A percentile compares a stretch with the other conserved stretches of the same genome.
Evolutionary conservation across 2,113 vertebrate species (phyloP).

Genomic region (Chauna torquata): DNA sequence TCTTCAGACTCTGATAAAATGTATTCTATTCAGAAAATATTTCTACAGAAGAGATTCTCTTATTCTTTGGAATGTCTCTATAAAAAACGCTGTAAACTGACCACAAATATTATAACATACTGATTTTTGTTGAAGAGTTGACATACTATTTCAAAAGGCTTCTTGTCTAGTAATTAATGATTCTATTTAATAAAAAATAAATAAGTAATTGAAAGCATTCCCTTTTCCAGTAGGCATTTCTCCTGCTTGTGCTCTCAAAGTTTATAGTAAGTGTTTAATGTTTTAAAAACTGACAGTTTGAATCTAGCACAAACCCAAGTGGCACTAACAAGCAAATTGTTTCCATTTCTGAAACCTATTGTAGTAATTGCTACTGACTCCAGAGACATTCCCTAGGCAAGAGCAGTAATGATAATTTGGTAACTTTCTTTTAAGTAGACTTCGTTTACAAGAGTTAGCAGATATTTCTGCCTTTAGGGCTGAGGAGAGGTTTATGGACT

Average conservation of each 20-base stretch:
- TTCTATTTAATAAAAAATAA: background rate
- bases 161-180: background rate
- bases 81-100: background rate
- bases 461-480: constrained; percentile 34
- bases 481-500: constrained; percentile 23
- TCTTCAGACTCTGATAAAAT: background rate
- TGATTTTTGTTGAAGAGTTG: background rate
- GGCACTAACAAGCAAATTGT: constrained; percentile 59
- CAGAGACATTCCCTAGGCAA: constrained; percentile 45
- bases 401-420: constrained; percentile 45
- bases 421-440: constrained; percentile 46
- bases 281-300: constrained; percentile 48
- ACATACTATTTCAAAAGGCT: background rate
- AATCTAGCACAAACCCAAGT: constrained; percentile 44
- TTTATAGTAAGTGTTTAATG: background rate
- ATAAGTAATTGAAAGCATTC: background rate
- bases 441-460: constrained; percentile 36
- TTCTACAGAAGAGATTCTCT: background rate
- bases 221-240: background rate
- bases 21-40: background rate
- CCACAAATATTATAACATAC: background rate
- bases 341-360: constrained; percentile 63
- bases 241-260: background rate
- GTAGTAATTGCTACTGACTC: constrained; percentile 60
- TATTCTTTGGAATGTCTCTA: background rate